Conservation (phyloP, 1,140 invertebrate species). For the Brachionus rotundiformis region DNA sequence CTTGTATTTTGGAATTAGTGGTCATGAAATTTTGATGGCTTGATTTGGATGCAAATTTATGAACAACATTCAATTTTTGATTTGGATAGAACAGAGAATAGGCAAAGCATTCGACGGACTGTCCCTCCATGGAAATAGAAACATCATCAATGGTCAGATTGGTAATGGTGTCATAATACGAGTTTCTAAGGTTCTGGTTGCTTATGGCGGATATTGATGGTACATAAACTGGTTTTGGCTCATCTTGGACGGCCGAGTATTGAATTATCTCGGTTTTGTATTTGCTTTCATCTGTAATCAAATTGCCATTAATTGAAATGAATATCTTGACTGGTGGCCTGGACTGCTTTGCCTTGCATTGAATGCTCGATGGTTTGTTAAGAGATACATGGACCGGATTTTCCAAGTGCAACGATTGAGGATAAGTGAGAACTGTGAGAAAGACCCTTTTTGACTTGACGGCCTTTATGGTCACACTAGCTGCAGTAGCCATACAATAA, state of each 20-base stretch:
- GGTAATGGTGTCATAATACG: constrained; percentile 48
- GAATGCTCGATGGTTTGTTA: constrained; percentile 48
- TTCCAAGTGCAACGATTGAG: neutral
- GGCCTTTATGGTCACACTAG: constrained; percentile 44
- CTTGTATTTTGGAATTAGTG: constrained; percentile 41
- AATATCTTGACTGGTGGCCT: constrained; percentile 48
- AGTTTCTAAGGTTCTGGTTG: constrained; percentile 19
- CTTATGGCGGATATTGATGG: constrained; percentile 14
- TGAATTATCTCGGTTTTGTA: constrained; percentile 35
- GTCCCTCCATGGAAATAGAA: constrained; percentile 29
- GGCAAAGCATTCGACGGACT: constrained; percentile 49
- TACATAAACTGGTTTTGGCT: neutral
- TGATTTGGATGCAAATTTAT: neutral
- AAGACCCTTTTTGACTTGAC: constrained; percentile 41
- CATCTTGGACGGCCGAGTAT: neutral
- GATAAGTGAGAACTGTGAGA: constrained; percentile 32
- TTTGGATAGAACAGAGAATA: constrained; percentile 42
- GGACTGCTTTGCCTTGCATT: constrained; percentile 45
- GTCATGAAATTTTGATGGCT: constrained; percentile 35
- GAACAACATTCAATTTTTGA: neutral
- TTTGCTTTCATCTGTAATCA: constrained; percentile 14
- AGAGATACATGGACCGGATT: constrained; percentile 48
- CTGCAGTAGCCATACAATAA: constrained; percentile 50
- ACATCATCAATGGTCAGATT: constrained; percentile 46
- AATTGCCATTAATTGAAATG: constrained; percentile 36